Base-by-base conservation (phyloP, 2,888 invertebrate genomes). In the Carcina quercana region DNA sequence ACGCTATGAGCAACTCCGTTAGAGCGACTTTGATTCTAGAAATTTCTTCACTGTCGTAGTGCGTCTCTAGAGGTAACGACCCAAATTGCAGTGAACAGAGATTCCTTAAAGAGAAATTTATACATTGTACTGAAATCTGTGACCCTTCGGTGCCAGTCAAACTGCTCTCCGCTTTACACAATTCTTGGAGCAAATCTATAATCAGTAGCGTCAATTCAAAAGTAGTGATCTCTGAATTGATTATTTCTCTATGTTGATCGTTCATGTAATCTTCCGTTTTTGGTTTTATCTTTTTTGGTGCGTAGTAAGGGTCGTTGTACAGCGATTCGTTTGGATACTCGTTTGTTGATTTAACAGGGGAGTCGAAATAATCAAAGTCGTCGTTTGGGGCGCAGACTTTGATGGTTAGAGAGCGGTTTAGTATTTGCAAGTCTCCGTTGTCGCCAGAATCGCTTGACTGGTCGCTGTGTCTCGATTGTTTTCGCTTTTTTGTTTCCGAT, bases 351-450 rank as follows among this genome's bases (percentile, higher is more conserved):
- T 73, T 61, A 0, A 59, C 37, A 2, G 71, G 73, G 0, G 85
- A 83, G 28, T 87, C 86, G 55, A 88, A 88, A 52, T 88, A 88
- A 36, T 87, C 86, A 53, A 89, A 88, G 53, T 88, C 87, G 64
- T 88, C 88, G 28, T 78, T 78, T 17, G 87, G 86, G n/a, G 86
- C 47, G 37, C 80, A 71, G 34, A 87, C 84, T 52, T 86, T 87
- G 28, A 88, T 62, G 4, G 85, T 73, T 33, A 86, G 67, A 1
- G 87, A 86, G 12, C 85, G 79, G 57, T 78, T 84, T 5, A 84
- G 52, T 2, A 69, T 52, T 26, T 86, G 82, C 12, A 86, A 68
- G 38, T 85, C 85, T 42, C 82, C 76, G 1, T 82, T 83, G 42
- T 75, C 80, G 2, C 56, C 79, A 0, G 84, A 75, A 14, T 85